Base-by-base conservation (phyloP, 2,113 vertebrate species). In the Solea senegalensis region DNA sequence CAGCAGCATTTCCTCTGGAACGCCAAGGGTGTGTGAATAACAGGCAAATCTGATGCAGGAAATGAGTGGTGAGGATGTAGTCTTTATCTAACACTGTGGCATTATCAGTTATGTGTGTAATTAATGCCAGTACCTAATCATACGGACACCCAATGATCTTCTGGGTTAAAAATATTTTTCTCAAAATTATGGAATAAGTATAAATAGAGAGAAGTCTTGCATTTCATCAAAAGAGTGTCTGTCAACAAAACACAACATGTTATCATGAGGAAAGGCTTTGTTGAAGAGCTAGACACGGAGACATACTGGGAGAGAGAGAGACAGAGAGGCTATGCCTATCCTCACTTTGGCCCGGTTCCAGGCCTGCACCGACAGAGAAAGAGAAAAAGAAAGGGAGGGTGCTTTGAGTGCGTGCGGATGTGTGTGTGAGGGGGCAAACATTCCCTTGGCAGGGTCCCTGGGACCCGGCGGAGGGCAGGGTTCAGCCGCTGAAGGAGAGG, bases 401-500 rank as follows among this genome's bases (percentile, higher is more conserved):
- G 75, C 21, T 78, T 69, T n/a, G 59, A 70, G 60, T 14, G 63
- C 46, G 16, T 26, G 55, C 60, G 59, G 15, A 43, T 59, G 57
- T 59, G 26, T 61, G 21, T 49, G 39, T 9, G 7, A 46, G 44
- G 74, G 80, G 84, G 82, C 82, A 84, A 80, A 72, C 74, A 79
- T 75, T 88, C 82, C 85, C 88, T 81, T 87, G 86, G 86, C 87
- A 86, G 87, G 85, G 84, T 88, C 87, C 78, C 82, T 48, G 34
- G 90, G 89, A 88, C 80, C 69, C 62, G 68, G 80, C 40, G 89
- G 88, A 91, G 90, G 84, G 76, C 88, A 90, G 83, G 89, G 89
- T 90, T 92, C 89, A 91, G 83, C 84, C 82, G 68, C 86, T 90
- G 85, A 89, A 92, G 90, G 88, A 89, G 89, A 92, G 82, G 84